Base-by-base conservation (phyloP, 2,113 vertebrate genomes). In the Lepisosteus oculatus region DNA sequence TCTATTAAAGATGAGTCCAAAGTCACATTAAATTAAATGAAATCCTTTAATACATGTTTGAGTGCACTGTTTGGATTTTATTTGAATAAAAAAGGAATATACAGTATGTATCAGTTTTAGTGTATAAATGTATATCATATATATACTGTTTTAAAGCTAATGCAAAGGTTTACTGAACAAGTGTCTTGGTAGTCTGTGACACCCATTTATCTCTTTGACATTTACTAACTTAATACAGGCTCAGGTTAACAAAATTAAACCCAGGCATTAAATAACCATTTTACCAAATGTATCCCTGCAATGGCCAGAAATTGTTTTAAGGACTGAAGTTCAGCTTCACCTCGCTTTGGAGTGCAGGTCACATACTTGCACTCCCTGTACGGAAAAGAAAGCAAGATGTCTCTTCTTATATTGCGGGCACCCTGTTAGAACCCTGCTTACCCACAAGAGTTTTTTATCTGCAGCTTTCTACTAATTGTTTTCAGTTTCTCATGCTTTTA, bases 121-220 rank as follows among this genome's bases (percentile, higher is more conserved):
- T 29, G 0, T 29, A 29, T 29, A 29, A 29, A 29, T 29, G 29
- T 29, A 29, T 29, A 29, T 29, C 29, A 29, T 29, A 29, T 29
- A 29, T 29, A 29, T 2, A 1, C n/a, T 59, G 57, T 15, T 14
- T 65, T 14, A 44, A 65, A 44, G 12, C 6, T 44, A 45, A 14
- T 5, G 29, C 17, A 67, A 8, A 67, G 9, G 44, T 14, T 43
- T 54, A 9, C 47, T 14, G 6, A 29, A 51, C 14, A 67, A 57
- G 56, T 44, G 77, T 45, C 73, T 57, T 74, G 84, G 85, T 85
- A 83, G 77, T 70, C 78, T 80, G 85, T 85, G 84, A 90, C 85
- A 84, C 85, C 88, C 90, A 91, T 92, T 87, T 91, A 90, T 92
- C 91, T 92, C 91, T 90, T 85, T 92, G 90, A 91, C 90, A 90